A percentile compares a stretch with the other conserved stretches of the same genome.
These are phyloP conservation scores for Ephydatia muelleri DNA, from an alignment of 37 sponge, comb jelly and placozoan species.

Conservation along the genomic window DNA sequence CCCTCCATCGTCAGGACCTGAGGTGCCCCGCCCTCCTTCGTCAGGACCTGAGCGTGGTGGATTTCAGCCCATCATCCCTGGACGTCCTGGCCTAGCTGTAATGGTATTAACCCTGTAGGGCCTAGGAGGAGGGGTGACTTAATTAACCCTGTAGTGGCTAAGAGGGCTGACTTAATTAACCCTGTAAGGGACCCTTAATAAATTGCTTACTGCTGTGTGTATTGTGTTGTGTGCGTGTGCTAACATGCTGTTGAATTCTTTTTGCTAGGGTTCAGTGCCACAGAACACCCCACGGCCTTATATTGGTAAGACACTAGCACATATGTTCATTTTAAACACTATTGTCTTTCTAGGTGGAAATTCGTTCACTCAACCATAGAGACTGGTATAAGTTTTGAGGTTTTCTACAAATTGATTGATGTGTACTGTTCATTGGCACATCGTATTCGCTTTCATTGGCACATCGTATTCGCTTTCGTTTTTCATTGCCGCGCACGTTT, in stretches of 20 bases:
- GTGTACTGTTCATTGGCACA: too few species aligned
- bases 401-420: too few species aligned
- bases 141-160: neutral
- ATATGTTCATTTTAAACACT: neutral
- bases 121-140: neutral
- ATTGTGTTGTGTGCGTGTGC: too few species aligned
- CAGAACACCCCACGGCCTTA: neutral
- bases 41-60: neutral
- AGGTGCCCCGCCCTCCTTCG: neutral
- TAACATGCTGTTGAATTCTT: neutral
- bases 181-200: too few species aligned
- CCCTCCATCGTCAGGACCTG: neutral
- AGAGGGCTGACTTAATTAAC: too few species aligned
- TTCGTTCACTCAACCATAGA: neutral
- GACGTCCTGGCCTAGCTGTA: neutral
- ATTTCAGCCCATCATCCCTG: neutral
- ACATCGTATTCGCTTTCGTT: too few species aligned
- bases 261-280: neutral
- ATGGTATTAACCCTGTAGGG: neutral
- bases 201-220: too few species aligned
- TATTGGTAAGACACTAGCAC: neutral
- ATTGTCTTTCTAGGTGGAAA: neutral
- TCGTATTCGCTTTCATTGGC: too few species aligned
- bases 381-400: neutral
- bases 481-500: too few species aligned